phyloP scores from a whole-genome alignment of 1,140 invertebrate species.

The Drosophila kurseongensis region DNA sequence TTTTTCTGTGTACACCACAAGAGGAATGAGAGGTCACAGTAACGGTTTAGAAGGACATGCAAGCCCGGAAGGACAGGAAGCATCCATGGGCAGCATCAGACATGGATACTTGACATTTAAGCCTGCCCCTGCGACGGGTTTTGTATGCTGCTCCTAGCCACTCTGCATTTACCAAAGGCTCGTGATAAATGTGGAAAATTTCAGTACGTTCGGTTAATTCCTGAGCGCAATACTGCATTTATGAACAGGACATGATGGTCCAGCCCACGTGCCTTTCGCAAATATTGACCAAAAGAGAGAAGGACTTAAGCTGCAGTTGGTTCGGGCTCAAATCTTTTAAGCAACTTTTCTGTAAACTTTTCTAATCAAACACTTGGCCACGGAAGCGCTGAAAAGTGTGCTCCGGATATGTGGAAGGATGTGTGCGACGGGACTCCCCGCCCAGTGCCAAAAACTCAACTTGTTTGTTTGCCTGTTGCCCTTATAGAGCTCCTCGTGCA shows the following conservation, averaged over 20 bases:
- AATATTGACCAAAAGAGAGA: slow-evolving; percentile 47
- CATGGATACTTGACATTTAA: slow-evolving; percentile 39
- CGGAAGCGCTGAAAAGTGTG: slow-evolving; percentile 19
- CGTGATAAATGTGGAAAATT: slow-evolving; percentile 17
- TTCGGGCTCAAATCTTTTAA: slow-evolving; percentile 52
- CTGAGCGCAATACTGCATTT: slow-evolving; percentile 40
- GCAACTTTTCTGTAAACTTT: slow-evolving; percentile 63
- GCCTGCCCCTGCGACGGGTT: slow-evolving; percentile 26
- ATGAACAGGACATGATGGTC: slow-evolving; percentile 12
- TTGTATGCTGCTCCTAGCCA: slow-evolving; percentile 9
- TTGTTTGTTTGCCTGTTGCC: slow-evolving; percentile 73
- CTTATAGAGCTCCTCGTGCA: slow-evolving; percentile 24
- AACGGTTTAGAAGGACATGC: slow-evolving; percentile 26
- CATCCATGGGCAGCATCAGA: slow-evolving; percentile 28
- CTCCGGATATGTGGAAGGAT: slow-evolving; percentile 13
- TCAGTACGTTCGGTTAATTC: slow-evolving; percentile 37
- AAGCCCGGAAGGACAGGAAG: slow-evolving; percentile 27
- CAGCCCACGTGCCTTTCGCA: slow-evolving; percentile 25
- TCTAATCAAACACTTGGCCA: slow-evolving; percentile 77
- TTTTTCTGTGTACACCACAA: slow-evolving; percentile 11
- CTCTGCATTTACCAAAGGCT: slow-evolving; percentile 1
- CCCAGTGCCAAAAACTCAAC: slow-evolving; percentile 53
- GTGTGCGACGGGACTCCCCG: slow-evolving; percentile 13
- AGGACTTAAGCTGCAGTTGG: slow-evolving; percentile 1
- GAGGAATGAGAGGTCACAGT: not conserved